Base-by-base conservation (phyloP, 2,113 vertebrate genomes). In the Amia ocellicauda region DNA sequence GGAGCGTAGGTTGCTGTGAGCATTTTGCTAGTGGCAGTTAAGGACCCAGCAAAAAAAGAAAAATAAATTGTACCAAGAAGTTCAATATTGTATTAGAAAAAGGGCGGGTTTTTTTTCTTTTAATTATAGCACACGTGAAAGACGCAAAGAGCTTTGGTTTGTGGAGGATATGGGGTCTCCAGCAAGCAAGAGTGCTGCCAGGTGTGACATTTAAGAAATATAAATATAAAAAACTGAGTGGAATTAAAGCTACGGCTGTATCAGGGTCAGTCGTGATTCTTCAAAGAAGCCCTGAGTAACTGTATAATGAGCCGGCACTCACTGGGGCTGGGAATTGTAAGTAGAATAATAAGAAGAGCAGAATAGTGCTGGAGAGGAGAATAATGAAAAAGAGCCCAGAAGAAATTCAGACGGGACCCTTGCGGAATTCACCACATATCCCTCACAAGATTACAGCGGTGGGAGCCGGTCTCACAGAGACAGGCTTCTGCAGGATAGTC, bases 1-100 rank as follows among this genome's bases (percentile, higher is more conserved):
- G n/a, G n/a, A n/a, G n/a, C n/a, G n/a, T n/a, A n/a, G n/a, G n/a
- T n/a, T n/a, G n/a, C 31, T 36, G 3, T 36, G 10, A 53, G 51
- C 20, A 2, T 9, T 23, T 22, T 53, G 17, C 51, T 53, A 10
- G 51, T 7, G 22, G 51, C 17, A 53, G 19, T 53, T 53, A 53
- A 53, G 51, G 24, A 53, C 24, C n/a, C n/a, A n/a, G n/a, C n/a
- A n/a, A n/a, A n/a, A n/a, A n/a, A n/a, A n/a, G n/a, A n/a, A n/a
- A n/a, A n/a, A n/a, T n/a, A n/a, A n/a, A n/a, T n/a, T n/a, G n/a
- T n/a, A n/a, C n/a, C n/a, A n/a, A n/a, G n/a, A 41, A 36, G 27
- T 22, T 42, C 29, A 31, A 29, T 28, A 19, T 40, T 56, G 26
- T 24, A 54, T 53, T 26, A 53, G 19, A 23, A 62, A 67, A 67